These are phyloP conservation scores for Iphiclides podalirius DNA, from an alignment of 2,888 invertebrate species.

Conservation along the genomic window DNA sequence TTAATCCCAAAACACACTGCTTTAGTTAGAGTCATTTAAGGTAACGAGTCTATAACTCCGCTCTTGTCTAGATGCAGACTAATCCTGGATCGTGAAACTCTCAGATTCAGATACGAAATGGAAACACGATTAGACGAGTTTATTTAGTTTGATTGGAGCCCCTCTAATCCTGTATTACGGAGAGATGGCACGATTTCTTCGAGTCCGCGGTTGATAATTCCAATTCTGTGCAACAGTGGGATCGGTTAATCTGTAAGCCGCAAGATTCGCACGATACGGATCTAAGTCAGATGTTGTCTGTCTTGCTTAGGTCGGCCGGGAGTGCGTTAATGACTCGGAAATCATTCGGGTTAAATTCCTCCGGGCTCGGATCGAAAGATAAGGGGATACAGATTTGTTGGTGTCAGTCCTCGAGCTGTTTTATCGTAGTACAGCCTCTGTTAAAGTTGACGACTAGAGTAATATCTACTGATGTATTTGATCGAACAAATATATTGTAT, in stretches of 20 bases:
- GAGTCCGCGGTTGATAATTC: conserved; percentile 72
- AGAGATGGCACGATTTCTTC: conserved; percentile 76
- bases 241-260: conserved; percentile 71
- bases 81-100: conserved; percentile 70
- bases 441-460: too few species aligned
- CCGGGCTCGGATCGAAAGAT: conserved; percentile 72
- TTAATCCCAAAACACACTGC: conserved; percentile 32
- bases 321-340: conserved; percentile 77
- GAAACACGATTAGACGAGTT: conserved; percentile 73
- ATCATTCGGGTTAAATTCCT: conserved; percentile 76
- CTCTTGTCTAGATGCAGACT: conserved; percentile 59
- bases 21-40: conserved; percentile 59
- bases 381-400: conserved; percentile 74
- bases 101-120: conserved; percentile 66
- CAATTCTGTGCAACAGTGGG: conserved; percentile 60
- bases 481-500: too few species aligned
- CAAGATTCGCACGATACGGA: conserved; percentile 71
- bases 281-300: conserved; percentile 77
- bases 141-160: conserved; percentile 77
- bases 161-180: conserved; percentile 69
- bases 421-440: conserved; percentile 25
- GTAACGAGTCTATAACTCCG: conserved; percentile 70
- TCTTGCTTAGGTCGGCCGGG: conserved; percentile 73
- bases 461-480: too few species aligned
- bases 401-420: conserved; percentile 45